Conservation (phyloP, 2,888 invertebrate species). For the Oscheius sp. region DNA sequence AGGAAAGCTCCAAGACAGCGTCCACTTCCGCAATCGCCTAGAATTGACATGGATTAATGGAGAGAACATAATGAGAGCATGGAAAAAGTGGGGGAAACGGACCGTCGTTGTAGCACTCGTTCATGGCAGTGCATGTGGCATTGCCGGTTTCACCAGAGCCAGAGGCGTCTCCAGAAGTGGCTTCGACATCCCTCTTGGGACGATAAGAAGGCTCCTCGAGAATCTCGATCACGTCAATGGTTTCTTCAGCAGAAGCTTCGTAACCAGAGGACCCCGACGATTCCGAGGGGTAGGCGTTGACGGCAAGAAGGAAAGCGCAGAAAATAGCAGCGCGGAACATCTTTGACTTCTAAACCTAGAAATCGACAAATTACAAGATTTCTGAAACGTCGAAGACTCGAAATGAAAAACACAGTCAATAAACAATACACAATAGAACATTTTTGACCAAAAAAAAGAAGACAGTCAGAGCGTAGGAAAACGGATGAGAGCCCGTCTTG, state of each 20-base stretch:
- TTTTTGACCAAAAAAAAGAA: no score
- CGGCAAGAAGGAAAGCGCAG: constrained; percentile 6
- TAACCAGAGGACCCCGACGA: constrained; percentile 4
- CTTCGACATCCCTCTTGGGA: constrained; percentile 1
- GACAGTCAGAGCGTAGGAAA: no score
- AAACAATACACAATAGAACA: no score
- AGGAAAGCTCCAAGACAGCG: constrained; percentile 25
- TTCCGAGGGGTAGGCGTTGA: constrained; percentile 12
- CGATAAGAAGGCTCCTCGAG: not conserved
- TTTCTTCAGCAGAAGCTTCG: constrained; percentile 10
- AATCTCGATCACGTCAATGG: not conserved
- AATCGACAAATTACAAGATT: no score
- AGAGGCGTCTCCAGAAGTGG: not conserved
- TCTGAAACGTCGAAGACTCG: no score
- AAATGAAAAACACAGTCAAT: no score
- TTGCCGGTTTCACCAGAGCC: constrained; percentile 4
- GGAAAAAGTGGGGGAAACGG: no score
- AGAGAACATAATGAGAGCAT: no score
- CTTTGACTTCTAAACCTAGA: not conserved
- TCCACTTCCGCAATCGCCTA: constrained; percentile 25
- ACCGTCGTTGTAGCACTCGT: constrained; percentile 3
- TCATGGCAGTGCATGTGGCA: constrained; percentile 11
- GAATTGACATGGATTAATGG: no score
- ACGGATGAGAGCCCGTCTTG: no score
- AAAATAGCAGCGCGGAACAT: constrained; percentile 4